phyloP scores from a whole-genome alignment of 2,113 vertebrate species.

The Gopherus flavomarginatus region DNA sequence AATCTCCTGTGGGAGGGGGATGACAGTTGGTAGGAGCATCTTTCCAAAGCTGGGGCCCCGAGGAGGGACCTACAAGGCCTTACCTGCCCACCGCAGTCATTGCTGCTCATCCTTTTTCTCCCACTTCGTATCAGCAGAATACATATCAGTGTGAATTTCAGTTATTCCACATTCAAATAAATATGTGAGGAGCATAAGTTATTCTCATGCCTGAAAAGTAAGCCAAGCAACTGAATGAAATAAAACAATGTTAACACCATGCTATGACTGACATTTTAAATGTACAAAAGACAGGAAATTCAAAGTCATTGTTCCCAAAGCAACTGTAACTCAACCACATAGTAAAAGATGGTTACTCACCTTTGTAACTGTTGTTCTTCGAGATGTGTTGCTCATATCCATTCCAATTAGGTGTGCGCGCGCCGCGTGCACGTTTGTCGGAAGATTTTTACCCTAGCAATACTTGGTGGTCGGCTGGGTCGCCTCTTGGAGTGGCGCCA shows the following conservation, averaged over 20 bases:
- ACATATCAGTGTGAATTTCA: neutral
- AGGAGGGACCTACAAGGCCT: neutral
- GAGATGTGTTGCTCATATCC: too few species aligned
- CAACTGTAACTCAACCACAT: neutral
- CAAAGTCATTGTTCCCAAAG: neutral
- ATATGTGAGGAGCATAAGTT: neutral
- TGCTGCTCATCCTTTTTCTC: neutral
- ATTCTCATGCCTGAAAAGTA: slow-evolving; percentile 23
- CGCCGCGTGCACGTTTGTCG: too few species aligned
- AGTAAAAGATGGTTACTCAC: neutral
- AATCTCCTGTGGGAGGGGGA: neutral
- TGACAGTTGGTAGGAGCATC: neutral
- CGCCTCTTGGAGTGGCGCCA: too few species aligned
- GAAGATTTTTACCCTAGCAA: too few species aligned
- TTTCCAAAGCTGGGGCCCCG: neutral
- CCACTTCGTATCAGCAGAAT: neutral
- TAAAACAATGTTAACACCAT: neutral
- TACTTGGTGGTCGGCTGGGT: too few species aligned
- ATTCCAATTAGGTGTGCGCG: too few species aligned
- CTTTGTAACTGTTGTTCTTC: too few species aligned
- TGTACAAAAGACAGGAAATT: slow-evolving; percentile 22
- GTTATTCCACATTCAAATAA: neutral
- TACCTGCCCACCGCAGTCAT: neutral
- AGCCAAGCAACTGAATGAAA: neutral
- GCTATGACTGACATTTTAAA: neutral